Evolutionary conservation across 2,113 vertebrate species (phyloP).

Genomic region (Oryzias curvinotus): DNA sequence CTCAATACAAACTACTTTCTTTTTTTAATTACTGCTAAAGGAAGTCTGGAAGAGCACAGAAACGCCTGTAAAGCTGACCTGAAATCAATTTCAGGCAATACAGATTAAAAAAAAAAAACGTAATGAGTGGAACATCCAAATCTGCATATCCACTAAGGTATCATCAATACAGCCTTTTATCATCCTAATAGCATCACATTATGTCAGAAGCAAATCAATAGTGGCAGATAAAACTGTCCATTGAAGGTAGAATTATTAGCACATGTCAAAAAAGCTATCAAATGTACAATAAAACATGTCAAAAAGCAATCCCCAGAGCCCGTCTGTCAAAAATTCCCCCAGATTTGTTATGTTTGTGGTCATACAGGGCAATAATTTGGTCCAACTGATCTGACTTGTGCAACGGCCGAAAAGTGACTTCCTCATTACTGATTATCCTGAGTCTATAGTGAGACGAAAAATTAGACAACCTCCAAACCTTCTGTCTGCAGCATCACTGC

Average conservation of each 20-base stretch:
- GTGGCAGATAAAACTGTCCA: no score
- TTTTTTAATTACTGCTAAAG: no score
- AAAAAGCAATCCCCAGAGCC: neutral
- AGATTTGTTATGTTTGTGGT: conserved; percentile 14
- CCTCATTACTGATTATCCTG: conserved; percentile 66
- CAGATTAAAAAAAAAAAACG: no score
- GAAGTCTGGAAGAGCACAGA: no score
- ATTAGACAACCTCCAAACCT: conserved; percentile 40
- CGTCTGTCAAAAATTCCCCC: conserved; percentile 18
- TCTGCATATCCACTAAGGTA: no score
- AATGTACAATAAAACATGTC: neutral
- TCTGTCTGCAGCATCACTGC: conserved; percentile 27
- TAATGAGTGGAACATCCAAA: no score
- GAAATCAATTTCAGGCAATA: no score
- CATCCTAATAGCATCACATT: no score
- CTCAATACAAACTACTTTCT: no score
- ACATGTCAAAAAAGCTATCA: neutral
- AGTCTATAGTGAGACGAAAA: conserved; percentile 55
- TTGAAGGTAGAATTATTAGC: neutral
- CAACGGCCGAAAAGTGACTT: conserved; percentile 64
- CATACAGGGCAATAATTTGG: conserved; percentile 21
- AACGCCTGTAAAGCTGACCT: no score
- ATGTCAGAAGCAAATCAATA: no score
- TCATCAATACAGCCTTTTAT: no score
- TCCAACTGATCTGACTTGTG: conserved; percentile 41